Evolutionary conservation across 2,113 vertebrate species (phyloP), one percentile per base, ranked within the genome.

Genomic region (Podocnemis expansa): DNA sequence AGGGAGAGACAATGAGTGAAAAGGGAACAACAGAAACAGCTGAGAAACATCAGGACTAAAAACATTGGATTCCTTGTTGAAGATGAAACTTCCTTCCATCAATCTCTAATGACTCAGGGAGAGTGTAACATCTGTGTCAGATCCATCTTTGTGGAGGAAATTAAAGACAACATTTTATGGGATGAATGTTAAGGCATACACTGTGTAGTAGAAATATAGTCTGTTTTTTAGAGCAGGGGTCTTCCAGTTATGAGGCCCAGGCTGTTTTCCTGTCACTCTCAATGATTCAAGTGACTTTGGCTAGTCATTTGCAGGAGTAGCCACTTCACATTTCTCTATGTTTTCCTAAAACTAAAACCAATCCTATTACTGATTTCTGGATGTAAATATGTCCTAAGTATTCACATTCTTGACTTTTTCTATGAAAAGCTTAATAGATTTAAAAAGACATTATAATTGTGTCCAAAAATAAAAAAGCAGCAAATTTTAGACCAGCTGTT

Each of bases 41-140:
- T 96, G 91, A 90, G 91, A 87, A 73, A 76, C 91, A 85, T 78
- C 85, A 92, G 91, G 92, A 92, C 93, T 84, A 75, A 75, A 95
- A 93, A 92, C 94, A 88, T 70, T 8, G 14, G 51, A 43, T 24
- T 85, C 73, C 47, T 47, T 55, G 79, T 84, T 96, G 60, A 88
- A 94, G 87, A 95, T 96, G 94, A 94, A 92, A 87, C 84, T 55
- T 76, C 24, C 80, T 67, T 94, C 93, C 88, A 24, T 38, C 55
- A 76, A 16, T n/a, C 60, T 67, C 8, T n/a, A 67, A 87, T 86
- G 79, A 17, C 78, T 89, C 45, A 81, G 41, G 85, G 83, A 45
- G 55, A 78, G 49, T 9, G 78, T n/a, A 31, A 47, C 1, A 60
- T 80, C 89, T 81, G 81, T 60, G 79, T 80, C 78, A 88, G 31